A percentile compares a stretch with the other conserved stretches of the same genome.
phyloP scores from a whole-genome alignment of 1,140 invertebrate species.

The Cotesia chilonis region DNA sequence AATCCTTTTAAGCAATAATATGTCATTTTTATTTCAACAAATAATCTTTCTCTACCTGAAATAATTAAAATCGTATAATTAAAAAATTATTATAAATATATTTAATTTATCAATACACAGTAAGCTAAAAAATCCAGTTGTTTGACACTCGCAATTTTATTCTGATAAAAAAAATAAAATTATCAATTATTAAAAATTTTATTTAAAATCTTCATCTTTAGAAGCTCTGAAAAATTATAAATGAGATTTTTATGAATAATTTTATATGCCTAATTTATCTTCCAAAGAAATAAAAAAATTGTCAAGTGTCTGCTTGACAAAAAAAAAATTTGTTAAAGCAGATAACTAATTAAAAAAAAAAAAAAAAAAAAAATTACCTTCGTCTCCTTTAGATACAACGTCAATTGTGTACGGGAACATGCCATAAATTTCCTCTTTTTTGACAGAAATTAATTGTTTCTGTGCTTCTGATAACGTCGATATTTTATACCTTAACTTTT shows the following conservation, averaged over 20 bases:
- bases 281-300: not conserved
- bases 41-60: slow-evolving; percentile 47
- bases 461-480: slow-evolving; percentile 33
- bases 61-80: slow-evolving; percentile 9
- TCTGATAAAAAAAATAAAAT: no score
- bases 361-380: slow-evolving; percentile 29
- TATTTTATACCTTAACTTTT: slow-evolving; percentile 43
- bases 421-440: slow-evolving; percentile 37
- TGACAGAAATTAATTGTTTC: slow-evolving; percentile 38
- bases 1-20: slow-evolving; percentile 62
- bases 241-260: no score
- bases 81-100: slow-evolving; percentile 15
- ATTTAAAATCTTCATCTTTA: no score
- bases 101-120: not conserved
- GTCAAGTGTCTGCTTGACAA: not conserved
- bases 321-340: not conserved
- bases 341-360: slow-evolving; percentile 6
- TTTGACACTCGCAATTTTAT: no score
- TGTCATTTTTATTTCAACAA: slow-evolving; percentile 66
- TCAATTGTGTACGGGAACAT: slow-evolving; percentile 66
- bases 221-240: no score
- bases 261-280: no score
- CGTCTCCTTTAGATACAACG: slow-evolving; percentile 63
- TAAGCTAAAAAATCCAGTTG: not conserved
- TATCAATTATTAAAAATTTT: no score